Evolutionary conservation across 1,140 invertebrate genomes (phyloP).

Genomic region (Dinothrombium tinctorium): DNA sequence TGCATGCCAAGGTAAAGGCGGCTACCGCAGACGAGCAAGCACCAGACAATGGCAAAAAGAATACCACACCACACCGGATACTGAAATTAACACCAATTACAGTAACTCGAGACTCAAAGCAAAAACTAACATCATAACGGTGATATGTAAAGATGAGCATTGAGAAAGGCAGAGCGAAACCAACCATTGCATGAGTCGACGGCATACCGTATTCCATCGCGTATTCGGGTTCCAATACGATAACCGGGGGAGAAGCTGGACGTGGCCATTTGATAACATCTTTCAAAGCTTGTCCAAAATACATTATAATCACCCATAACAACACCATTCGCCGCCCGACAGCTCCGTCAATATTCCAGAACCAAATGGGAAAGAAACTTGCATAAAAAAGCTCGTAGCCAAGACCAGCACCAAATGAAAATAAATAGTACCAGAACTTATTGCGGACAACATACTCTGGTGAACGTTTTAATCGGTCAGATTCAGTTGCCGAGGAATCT

Average conservation of each 20-base stretch:
- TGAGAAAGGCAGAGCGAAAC: constrained; percentile 57
- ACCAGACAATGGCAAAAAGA: constrained; percentile 31
- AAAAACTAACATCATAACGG: constrained; percentile 43
- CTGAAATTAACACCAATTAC: constrained; percentile 22
- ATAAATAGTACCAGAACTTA: constrained; percentile 62
- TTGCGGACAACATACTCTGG: constrained; percentile 43
- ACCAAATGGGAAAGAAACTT: constrained; percentile 64
- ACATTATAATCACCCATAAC: constrained; percentile 64
- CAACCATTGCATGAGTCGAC: constrained; percentile 78
- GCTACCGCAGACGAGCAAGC: constrained; percentile 50
- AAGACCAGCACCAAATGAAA: constrained; percentile 50
- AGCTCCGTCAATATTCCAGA: constrained; percentile 70
- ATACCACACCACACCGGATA: constrained; percentile 25
- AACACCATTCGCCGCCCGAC: constrained; percentile 50
- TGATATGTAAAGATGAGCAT: constrained; percentile 49
- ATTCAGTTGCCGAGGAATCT: too few relatives aligned
- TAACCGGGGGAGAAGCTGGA: constrained; percentile 50
- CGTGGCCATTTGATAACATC: constrained; percentile 62
- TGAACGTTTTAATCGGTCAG: too few relatives aligned
- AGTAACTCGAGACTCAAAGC: constrained; percentile 5
- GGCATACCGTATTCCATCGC: constrained; percentile 75
- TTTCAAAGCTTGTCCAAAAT: constrained; percentile 61
- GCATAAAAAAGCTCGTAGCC: constrained; percentile 74
- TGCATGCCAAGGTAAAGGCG: constrained; percentile 80
- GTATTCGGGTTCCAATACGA: constrained; percentile 59